Evolutionary conservation across 2,888 invertebrate genomes (phyloP).

Genomic region (Drosophila melanosoma): DNA sequence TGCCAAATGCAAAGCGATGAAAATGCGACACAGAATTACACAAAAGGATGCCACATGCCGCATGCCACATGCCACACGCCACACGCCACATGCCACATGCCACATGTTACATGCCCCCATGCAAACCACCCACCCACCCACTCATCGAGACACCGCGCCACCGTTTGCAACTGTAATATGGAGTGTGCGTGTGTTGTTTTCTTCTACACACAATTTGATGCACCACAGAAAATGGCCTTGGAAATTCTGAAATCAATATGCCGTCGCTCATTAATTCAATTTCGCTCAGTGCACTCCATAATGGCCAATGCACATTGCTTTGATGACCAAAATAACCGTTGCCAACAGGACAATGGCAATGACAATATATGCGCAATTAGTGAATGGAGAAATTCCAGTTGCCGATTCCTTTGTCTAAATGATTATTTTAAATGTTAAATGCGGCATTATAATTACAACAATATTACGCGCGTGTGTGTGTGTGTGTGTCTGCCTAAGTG

Average conservation of each 20-base stretch:
- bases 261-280: slow-evolving; percentile 13
- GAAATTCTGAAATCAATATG: slow-evolving; percentile 29
- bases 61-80: no score
- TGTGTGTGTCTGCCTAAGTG: no score
- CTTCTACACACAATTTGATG: slow-evolving; percentile 3
- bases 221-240: slow-evolving; percentile 1
- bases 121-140: not conserved
- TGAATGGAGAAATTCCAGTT: slow-evolving; percentile 16
- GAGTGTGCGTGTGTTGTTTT: not conserved
- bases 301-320: slow-evolving; percentile 9
- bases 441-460: not conserved
- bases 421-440: slow-evolving; percentile 12
- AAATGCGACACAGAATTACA: slow-evolving; percentile 32
- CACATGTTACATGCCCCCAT: not conserved
- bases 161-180: not conserved
- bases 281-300: slow-evolving; percentile 8
- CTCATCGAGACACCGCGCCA: not conserved
- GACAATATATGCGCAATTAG: slow-evolving; percentile 39
- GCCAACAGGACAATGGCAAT: slow-evolving; percentile 31
- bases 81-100: not conserved
- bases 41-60: slow-evolving; percentile 1
- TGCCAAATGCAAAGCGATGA: slow-evolving; percentile 31
- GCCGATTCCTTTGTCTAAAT: slow-evolving; percentile 4
- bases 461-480: not conserved
- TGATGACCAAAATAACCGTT: slow-evolving; percentile 24